Base-by-base conservation (phyloP, 35 echinoderm and acorn worm species). In the Apostichopus japonicus region DNA sequence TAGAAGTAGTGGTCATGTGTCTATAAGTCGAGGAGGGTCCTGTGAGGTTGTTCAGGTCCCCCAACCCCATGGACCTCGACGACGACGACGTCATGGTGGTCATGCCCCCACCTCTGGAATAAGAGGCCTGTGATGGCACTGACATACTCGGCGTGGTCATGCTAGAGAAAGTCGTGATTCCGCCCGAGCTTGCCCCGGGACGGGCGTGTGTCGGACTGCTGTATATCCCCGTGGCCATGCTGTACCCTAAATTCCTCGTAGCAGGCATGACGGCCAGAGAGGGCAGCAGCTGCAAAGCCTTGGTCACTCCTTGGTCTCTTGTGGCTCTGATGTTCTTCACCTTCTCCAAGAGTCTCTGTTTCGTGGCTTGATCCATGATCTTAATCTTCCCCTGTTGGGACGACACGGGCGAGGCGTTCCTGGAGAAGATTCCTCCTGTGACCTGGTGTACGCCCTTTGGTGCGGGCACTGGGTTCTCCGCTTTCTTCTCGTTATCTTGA, bases 341-440 rank as follows among this genome's bases (percentile, higher is more conserved):
- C 83, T 95, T 97, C 44, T 95, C 93, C 78, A 95, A 87, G 8
- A 97, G 84, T 23, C 93, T 62, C 13, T 88, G 65, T 56, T 97
- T 97, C 24, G 96, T 97, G 62, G 94, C 96, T 2, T 91, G 84
- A 75, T 97, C 96, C 91, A 97, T 80, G n/a, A 90, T 84, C 15
- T 87, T 92, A 19, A 86, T 90, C 63, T 88, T 92, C 6, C 65
- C 93, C 19, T 79, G 84, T 22, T 91, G 62, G 78, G 96, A 94
- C 65, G 70, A 61, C 79, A 95, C 90, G 4, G 96, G 96, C 7
- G 91, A 82, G 14, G 96, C 91, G 33, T 95, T 93, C 63, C 96
- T 80, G 1, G 96, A 97, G 72, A 94, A 95, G 79, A 95, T 93
- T 17, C 92, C 78, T 54, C 93, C 86, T 8, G 86, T 84, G 6